A percentile compares a stretch with the other conserved stretches of the same genome.
Evolutionary conservation across 2,888 invertebrate species (phyloP).

Genomic region (Hipparchia semele): DNA sequence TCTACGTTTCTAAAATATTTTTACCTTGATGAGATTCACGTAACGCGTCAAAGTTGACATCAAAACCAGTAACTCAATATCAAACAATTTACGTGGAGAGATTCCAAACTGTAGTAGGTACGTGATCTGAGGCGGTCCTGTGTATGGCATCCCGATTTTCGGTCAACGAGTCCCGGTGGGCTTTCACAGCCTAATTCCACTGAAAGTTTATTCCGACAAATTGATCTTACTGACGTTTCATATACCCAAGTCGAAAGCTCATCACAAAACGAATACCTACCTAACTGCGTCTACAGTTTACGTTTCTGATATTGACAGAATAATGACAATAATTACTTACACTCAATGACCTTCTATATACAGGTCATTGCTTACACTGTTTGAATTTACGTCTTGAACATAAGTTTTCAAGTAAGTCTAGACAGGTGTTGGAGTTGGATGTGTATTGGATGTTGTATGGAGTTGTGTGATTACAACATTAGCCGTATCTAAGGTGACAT

Average conservation of each 20-base stretch:
- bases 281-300: constrained; percentile 5
- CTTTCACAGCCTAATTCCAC: constrained; percentile 50
- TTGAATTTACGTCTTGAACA: neutral
- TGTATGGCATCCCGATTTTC: constrained; percentile 59
- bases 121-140: constrained; percentile 53
- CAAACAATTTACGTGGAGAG: constrained; percentile 46
- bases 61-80: constrained; percentile 41
- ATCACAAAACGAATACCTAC: neutral
- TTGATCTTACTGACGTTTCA: constrained; percentile 37
- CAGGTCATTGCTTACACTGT: too few relatives aligned
- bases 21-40: constrained; percentile 15
- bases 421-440: too few relatives aligned
- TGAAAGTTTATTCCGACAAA: constrained; percentile 50
- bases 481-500: neutral
- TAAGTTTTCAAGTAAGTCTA: neutral
- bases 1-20: neutral
- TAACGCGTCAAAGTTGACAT: constrained; percentile 23
- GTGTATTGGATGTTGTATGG: too few relatives aligned
- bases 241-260: constrained; percentile 8
- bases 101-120: constrained; percentile 43
- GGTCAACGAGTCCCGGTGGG: constrained; percentile 62
- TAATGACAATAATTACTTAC: too few relatives aligned
- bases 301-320: too few relatives aligned
- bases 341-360: too few relatives aligned
- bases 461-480: neutral